Conservation (phyloP, 2,113 vertebrate genomes). For the Mormyrus lacerda region DNA sequence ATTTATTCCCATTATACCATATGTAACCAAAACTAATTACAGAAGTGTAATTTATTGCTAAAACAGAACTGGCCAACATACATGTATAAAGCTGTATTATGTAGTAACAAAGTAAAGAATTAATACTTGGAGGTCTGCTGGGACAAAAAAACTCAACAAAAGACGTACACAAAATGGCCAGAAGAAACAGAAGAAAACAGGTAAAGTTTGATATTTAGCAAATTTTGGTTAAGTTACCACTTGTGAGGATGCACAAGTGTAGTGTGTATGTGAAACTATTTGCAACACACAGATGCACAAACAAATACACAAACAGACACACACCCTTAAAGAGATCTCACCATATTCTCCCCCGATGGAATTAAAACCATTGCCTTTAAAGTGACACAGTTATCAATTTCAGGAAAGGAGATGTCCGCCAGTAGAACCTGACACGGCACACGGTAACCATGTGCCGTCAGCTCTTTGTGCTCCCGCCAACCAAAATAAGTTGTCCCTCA, state of each 20-base stretch:
- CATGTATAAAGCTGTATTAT: no score
- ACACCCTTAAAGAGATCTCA: background rate
- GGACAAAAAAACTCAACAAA: background rate
- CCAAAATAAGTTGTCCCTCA: background rate
- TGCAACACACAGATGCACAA: background rate
- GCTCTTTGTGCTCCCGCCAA: background rate
- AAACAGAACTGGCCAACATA: background rate
- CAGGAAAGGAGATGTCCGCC: background rate
- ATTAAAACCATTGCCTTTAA: background rate
- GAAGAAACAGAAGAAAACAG: background rate
- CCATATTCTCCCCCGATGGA: background rate
- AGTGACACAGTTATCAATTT: background rate
- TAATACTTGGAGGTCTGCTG: background rate
- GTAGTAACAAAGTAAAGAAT: background rate
- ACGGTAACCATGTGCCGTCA: background rate
- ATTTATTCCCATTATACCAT: background rate
- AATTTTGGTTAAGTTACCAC: background rate
- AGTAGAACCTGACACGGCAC: background rate
- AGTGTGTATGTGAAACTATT: background rate
- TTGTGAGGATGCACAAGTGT: background rate
- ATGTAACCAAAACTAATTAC: background rate
- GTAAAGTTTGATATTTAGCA: background rate
- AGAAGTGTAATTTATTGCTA: background rate
- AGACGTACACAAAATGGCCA: background rate
- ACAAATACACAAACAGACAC: background rate